Conservation (phyloP, 35 echinoderm and acorn worm genomes). For the Ophioderma brevispina region DNA sequence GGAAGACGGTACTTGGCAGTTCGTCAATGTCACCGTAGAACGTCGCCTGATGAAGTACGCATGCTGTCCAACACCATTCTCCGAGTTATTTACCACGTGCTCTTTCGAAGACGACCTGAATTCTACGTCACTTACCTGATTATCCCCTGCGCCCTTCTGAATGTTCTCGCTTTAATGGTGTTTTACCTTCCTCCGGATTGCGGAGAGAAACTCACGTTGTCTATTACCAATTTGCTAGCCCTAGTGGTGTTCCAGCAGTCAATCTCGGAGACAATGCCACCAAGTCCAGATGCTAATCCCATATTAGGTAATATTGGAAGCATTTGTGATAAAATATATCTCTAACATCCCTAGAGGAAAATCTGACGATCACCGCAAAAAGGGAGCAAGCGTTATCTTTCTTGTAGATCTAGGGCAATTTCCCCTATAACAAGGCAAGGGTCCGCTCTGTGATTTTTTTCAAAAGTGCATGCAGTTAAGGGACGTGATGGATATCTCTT, state of each 20-base stretch:
- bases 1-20: background rate
- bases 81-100: background rate
- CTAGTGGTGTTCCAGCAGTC: background rate
- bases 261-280: background rate
- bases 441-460: no score
- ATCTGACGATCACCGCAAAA: no score
- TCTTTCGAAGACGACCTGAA: background rate
- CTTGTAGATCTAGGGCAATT: no score
- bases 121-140: background rate
- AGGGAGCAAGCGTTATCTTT: no score
- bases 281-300: background rate
- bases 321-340: no score
- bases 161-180: background rate
- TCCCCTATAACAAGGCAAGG: no score
- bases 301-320: conserved; percentile 7
- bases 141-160: background rate
- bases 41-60: background rate
- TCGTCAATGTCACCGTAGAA: background rate
- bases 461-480: no score
- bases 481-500: no score
- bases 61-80: background rate
- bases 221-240: background rate
- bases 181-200: background rate
- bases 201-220: background rate
- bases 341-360: no score